Evolutionary conservation across 1,140 invertebrate species (phyloP), one percentile per base, ranked within the genome.

Genomic region (Spodoptera frugiperda): DNA sequence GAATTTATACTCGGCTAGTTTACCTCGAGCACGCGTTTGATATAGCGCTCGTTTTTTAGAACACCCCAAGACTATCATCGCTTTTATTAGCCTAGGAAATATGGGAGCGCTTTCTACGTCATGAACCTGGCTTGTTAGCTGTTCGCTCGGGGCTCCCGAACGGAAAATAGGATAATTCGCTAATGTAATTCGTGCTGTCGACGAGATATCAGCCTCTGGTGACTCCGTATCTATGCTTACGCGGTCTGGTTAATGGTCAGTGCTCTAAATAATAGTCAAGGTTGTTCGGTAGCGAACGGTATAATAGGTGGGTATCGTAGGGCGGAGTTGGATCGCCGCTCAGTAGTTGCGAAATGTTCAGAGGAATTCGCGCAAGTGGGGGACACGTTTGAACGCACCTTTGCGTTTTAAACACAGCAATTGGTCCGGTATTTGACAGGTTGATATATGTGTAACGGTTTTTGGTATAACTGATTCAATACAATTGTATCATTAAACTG

Each of bases 341-440:
- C 46, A 71, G 59, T 63, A 59, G 73, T 92, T 92, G 85, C 86
- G 88, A 86, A 90, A 92, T 53, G 53, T 72, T 65, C 63, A 63
- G 71, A 71, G 86, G 90, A 89, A 90, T 91, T 88, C 85, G 74
- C 67, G 81, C 86, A 85, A 88, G 89, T 89, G 89, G 90, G 89
- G 90, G 91, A 89, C 85, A 81, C 81, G 84, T 82, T 79, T 63
- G 72, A 86, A 85, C 87, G 82, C 82, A 85, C 81, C 82, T 84
- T 83, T 79, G 71, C 57, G 72, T 55, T 72, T 68, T 81, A 79
- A 84, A 86, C 85, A 87, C 86, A 82, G 86, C 89, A 91, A 91
- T 91, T 90, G 89, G 90, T 87, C 83, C 87, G 82, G 79, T 83
- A 85, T 87, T 81, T 88, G 91, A 92, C 89, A 91, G 83, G 55